A percentile compares a stretch with the other conserved stretches of the same genome.
Conservation (phyloP, 2,113 vertebrate genomes). For the Macrotus californicus region DNA sequence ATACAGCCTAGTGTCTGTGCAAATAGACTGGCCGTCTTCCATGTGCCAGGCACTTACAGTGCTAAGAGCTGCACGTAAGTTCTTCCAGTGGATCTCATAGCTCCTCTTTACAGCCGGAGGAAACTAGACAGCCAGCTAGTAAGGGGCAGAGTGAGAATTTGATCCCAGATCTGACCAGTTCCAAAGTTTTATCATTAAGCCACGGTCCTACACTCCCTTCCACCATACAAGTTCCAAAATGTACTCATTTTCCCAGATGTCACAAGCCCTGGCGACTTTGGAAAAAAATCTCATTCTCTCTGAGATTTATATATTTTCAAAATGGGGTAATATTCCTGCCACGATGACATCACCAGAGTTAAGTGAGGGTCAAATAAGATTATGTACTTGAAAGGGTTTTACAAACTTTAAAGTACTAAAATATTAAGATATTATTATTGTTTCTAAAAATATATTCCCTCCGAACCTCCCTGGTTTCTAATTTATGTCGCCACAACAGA, state of each 20-base stretch:
- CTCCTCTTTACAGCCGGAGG: neutral
- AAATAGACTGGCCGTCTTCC: neutral
- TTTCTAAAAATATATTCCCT: slow-evolving; percentile 5
- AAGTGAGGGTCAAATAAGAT: neutral
- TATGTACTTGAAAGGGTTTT: slow-evolving; percentile 7
- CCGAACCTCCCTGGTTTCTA: neutral
- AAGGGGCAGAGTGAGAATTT: neutral
- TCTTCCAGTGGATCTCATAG: neutral
- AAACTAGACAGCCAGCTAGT: neutral
- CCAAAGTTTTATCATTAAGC: neutral
- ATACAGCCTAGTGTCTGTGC: neutral
- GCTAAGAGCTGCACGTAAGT: neutral
- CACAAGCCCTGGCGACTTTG: neutral
- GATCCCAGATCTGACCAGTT: neutral
- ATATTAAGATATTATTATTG: neutral
- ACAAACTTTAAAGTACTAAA: neutral
- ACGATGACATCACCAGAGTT: neutral
- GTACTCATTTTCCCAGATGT: neutral
- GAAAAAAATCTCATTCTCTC: neutral
- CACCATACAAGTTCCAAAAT: neutral
- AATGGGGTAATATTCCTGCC: neutral
- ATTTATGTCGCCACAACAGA: neutral
- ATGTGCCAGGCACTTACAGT: neutral
- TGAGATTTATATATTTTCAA: neutral
- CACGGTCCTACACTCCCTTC: neutral